A percentile compares a stretch with the other conserved stretches of the same genome.
Conservation (phyloP, 2,797 vertebrate genomes). For the Phataginus tricuspis region DNA sequence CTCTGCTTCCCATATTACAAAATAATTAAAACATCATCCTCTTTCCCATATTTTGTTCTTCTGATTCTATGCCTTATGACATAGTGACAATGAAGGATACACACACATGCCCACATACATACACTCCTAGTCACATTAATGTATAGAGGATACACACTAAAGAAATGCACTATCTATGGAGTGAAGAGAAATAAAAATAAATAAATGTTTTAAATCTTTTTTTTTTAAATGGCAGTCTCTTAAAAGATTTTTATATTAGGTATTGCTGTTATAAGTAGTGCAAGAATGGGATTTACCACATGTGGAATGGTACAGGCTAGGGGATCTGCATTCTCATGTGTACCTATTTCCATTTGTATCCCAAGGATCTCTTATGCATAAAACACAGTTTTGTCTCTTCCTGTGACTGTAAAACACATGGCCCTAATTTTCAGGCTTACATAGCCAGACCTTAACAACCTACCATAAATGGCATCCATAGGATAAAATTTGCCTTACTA, state of each 20-base stretch:
- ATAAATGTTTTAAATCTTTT: neutral
- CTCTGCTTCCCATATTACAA: neutral
- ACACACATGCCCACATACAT: neutral
- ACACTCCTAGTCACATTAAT: neutral
- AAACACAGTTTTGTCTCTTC: neutral
- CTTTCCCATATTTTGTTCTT: neutral
- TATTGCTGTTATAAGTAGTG: neutral
- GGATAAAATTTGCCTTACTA: neutral
- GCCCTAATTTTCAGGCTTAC: neutral
- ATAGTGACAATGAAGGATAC: neutral
- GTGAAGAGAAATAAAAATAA: neutral
- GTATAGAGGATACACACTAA: too few relatives aligned
- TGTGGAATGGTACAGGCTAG: neutral
- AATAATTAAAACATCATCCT: neutral
- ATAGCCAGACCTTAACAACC: neutral
- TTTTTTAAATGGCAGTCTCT: neutral
- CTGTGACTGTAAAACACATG: neutral
- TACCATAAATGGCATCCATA: too few relatives aligned
- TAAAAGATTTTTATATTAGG: neutral
- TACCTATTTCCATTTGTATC: neutral
- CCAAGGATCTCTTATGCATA: neutral
- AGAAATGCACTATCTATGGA: neutral
- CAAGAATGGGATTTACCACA: neutral
- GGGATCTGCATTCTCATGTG: neutral
- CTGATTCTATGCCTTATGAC: neutral